These are phyloP conservation scores for Temnothorax rugatulus DNA, from an alignment of 2,888 invertebrate genomes.

Conservation along the genomic window DNA sequence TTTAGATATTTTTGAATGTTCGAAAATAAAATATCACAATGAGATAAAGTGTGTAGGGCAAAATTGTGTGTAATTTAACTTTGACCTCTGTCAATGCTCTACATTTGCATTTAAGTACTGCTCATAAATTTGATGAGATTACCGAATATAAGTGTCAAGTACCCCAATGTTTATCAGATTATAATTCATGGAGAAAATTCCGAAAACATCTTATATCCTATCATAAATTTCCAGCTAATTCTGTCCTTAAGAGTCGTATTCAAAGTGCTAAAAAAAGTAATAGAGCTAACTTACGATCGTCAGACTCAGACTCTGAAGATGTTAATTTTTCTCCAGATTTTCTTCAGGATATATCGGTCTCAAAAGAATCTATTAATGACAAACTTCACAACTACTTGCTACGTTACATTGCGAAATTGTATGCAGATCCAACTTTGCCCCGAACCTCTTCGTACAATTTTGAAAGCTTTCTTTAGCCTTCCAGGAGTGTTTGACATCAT, in stretches of 20 bases:
- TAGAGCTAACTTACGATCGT: not conserved
- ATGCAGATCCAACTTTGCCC: conserved; percentile 34
- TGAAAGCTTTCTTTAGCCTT: conserved; percentile 47
- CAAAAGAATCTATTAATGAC: conserved; percentile 15
- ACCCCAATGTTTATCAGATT: conserved; percentile 4
- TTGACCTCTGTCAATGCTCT: conserved; percentile 11
- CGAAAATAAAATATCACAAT: not conserved
- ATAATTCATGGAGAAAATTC: not conserved
- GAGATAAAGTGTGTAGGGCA: not conserved
- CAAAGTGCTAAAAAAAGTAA: not conserved
- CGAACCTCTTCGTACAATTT: conserved; percentile 32
- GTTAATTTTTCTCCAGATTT: not conserved
- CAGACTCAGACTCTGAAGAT: not conserved
- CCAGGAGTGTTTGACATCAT: conserved; percentile 23
- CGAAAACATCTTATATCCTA: not conserved
- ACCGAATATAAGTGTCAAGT: not conserved
- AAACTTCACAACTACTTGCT: conserved; percentile 6
- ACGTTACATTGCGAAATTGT: conserved; percentile 41
- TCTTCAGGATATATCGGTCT: not conserved
- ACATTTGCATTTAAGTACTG: conserved; percentile 6
- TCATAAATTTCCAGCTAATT: conserved; percentile 24
- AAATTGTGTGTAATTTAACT: conserved; percentile 17
- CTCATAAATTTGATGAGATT: conserved; percentile 14
- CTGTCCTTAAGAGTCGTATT: not conserved
- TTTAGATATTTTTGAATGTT: conserved; percentile 2